Evolutionary conservation across 1,140 invertebrate genomes (phyloP).

Genomic region (Eriocheir sinensis): DNA sequence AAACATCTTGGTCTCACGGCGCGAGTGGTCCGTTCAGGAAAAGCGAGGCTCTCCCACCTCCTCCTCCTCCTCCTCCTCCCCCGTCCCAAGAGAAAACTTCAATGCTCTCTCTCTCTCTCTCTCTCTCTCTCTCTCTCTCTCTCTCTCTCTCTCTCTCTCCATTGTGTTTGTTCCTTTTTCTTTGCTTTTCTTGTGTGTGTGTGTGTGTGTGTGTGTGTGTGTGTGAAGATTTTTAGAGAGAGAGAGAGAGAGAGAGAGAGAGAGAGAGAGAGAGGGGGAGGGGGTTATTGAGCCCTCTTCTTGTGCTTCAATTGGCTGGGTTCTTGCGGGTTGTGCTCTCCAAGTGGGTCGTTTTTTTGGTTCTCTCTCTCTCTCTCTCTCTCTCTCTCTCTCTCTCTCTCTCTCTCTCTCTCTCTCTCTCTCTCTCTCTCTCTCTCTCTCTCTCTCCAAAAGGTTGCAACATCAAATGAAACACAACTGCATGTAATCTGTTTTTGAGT

Average conservation of each 20-base stretch:
- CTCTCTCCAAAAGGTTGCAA: too few species aligned
- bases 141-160: not conserved
- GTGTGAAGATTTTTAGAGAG: not conserved
- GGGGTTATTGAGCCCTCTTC: not conserved
- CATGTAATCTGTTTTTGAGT: too few species aligned
- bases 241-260: constrained; percentile 8
- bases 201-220: too few species aligned
- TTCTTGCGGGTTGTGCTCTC: not conserved
- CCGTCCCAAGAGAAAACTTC: not conserved
- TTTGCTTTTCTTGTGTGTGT: not conserved
- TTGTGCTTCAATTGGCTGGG: not conserved
- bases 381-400: constrained; percentile 17
- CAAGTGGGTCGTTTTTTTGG: too few species aligned
- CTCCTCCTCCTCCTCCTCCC: too few species aligned
- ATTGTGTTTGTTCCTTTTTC: not conserved
- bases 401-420: not conserved
- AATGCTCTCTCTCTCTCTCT: not conserved
- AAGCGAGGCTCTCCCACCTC: too few species aligned
- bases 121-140: constrained; percentile 22
- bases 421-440: not conserved
- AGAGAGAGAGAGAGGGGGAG: too few species aligned
- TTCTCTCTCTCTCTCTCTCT: not conserved
- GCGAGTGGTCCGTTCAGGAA: not conserved
- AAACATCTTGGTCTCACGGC: not conserved
- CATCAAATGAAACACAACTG: too few species aligned